Base-by-base conservation (phyloP, 2,888 invertebrate species). In the Trachelus tabidus region DNA sequence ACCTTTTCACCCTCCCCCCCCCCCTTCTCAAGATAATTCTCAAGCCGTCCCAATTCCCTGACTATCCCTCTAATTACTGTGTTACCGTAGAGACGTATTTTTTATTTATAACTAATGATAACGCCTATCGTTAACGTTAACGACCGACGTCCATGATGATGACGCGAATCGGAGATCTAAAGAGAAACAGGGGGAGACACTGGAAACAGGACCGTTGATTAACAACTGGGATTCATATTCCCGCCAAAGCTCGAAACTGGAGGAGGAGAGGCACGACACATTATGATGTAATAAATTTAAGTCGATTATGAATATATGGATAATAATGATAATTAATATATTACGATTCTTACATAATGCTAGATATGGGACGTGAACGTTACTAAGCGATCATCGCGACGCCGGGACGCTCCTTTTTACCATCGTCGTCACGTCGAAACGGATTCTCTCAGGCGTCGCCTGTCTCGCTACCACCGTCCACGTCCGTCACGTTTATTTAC, bases 321-420 rank as follows among this genome's bases (percentile, higher is more conserved):
- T 84, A 79, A 84, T 79, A 77, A 80, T 76, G 77, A 84, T 85
- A 84, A 84, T 84, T 87, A 86, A 87, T 86, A 85, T 85, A 86
- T 86, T 84, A 80, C 85, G 83, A 83, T 80, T 82, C 79, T 81
- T 85, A 80, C 82, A 78, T 84, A 85, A 83, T 80, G 56, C 56
- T 56, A 56, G 56, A 56, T 56, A 56, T 9, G 56, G 56, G 56
- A 23, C 56, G 56, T 56, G 56, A 23, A 56, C 15, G 56, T 23
- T 56, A 56, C 23, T 56, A 56, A 56, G 56, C 56, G 56, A 56
- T 23, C 23, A 0, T 56, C 56, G 56, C 56, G 23, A 56, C 56
- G 23, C 56, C 23, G 9, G 56, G 56, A 56, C 23, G 6, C 56
- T 56, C 56, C 23, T 56, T 23, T 9, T 9, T 6, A 0, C 2